Evolutionary conservation across 2,113 vertebrate genomes (phyloP), one percentile per base, ranked within the genome.

Genomic region (Ciconia maguari): DNA sequence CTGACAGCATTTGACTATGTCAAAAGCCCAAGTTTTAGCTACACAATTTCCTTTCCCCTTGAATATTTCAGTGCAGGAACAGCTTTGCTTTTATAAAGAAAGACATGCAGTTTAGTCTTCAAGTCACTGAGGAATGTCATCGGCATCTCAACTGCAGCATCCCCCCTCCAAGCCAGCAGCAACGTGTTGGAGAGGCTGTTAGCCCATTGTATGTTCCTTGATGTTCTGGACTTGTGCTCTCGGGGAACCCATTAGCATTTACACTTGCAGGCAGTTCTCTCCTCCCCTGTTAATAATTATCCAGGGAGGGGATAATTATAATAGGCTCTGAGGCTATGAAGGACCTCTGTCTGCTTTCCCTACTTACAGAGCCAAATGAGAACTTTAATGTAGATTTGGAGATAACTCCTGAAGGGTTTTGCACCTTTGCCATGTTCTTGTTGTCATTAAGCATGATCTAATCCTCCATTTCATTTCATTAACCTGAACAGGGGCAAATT

Each of bases 221-320:
- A 94, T 94, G 91, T 90, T 95, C 94, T 95, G 91, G 89, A 52
- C 85, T 91, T 11, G 0, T 3, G 0, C 11, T 94, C 96, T 87
- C 81, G 0, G 64, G 94, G 96, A 97, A 77, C 55, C 89, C 81
- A 97, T 97, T 97, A 96, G 58, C 89, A 94, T 95, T 89, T 86
- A 21, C 3, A 6, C 58, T 95, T 69, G 51, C 42, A 90, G 87
- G 84, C 84, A 90, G 16, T 64, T 94, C 42, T 89, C 79, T 93
- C 58, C 89, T 90, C 84, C 71, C 77, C 58, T 11, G 1, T 60
- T 91, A 95, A 77, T 90, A 89, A 95, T 91, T 95, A 83, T 66
- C 84, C n/a, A 86, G 93, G 70, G 93, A 96, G 6, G 21, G 46
- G 49, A 76, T 95, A 95, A 97, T 97, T 97, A 97, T 96, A 97